Evolutionary conservation across 1,140 invertebrate species (phyloP).

Genomic region (Macrotrachela quadricornifera): DNA sequence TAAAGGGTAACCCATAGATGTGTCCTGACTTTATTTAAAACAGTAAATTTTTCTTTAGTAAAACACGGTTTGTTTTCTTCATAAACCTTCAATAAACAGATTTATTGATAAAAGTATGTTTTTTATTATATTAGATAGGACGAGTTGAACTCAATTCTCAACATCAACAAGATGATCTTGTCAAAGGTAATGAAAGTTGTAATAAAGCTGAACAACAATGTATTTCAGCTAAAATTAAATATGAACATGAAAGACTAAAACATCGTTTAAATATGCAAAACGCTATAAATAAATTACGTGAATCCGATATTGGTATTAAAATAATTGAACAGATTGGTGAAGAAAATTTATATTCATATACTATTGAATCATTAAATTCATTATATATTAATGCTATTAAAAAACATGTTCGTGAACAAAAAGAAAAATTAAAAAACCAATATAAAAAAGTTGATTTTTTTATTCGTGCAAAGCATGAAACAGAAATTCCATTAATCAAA

Average conservation of each 20-base stretch:
- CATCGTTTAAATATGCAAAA: not conserved
- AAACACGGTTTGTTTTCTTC: too few species aligned
- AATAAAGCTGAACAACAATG: not conserved
- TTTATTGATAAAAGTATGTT: too few species aligned
- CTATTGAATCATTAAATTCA: too few species aligned
- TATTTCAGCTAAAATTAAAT: slow-evolving; percentile 54
- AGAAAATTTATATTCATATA: too few species aligned
- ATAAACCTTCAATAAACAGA: too few species aligned
- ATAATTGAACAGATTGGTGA: too few species aligned
- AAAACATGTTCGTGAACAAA: not conserved
- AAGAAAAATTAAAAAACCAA: slow-evolving; percentile 46
- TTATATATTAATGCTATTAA: too few species aligned
- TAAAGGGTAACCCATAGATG: slow-evolving; percentile 7
- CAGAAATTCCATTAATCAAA: slow-evolving; percentile 72
- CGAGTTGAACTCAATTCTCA: not conserved
- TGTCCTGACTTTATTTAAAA: too few species aligned
- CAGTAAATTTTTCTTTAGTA: not conserved
- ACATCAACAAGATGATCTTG: too few species aligned
- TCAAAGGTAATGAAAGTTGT: not conserved
- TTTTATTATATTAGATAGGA: not conserved
- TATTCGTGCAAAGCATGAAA: slow-evolving; percentile 69
- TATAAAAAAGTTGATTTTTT: slow-evolving; percentile 60
- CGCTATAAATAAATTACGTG: not conserved
- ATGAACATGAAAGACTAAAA: slow-evolving; percentile 38
- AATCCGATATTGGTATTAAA: not conserved